These are phyloP conservation scores for Dasypus novemcinctus DNA, from an alignment of 2,113 vertebrate genomes.

Conservation along the genomic window DNA sequence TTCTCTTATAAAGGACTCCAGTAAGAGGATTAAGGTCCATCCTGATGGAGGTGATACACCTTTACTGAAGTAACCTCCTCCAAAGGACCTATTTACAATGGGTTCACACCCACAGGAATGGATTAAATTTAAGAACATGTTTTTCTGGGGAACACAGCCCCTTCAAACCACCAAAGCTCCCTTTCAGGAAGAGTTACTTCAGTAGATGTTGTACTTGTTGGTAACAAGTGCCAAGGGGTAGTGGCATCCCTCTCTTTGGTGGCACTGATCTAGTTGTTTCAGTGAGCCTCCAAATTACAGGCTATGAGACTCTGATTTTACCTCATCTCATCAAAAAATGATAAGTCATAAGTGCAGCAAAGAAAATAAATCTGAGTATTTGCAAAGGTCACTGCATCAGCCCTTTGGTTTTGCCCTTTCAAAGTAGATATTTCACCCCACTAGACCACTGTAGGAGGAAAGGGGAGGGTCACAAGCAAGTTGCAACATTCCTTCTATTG, in stretches of 20 bases:
- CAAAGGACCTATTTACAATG: no score
- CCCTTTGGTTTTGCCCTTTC: background rate
- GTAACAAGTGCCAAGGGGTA: background rate
- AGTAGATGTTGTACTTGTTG: background rate
- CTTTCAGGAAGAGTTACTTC: background rate
- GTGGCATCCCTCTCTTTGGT: background rate
- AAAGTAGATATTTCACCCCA: background rate
- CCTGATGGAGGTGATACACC: no score
- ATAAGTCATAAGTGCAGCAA: background rate
- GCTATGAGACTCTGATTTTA: background rate
- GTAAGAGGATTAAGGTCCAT: no score
- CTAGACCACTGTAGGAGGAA: background rate
- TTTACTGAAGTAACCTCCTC: no score
- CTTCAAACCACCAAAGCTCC: background rate
- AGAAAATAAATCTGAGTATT: background rate
- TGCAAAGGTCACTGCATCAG: constrained; percentile 12
- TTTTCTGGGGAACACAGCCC: no score
- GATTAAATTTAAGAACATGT: no score
- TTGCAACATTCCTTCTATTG: background rate
- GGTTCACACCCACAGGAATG: no score
- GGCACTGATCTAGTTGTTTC: background rate
- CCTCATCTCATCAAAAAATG: background rate
- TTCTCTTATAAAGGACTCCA: no score
- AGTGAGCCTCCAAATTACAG: background rate
- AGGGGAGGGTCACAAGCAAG: background rate